Base-by-base conservation (phyloP, 2,113 vertebrate genomes). In the Cygnus atratus region DNA sequence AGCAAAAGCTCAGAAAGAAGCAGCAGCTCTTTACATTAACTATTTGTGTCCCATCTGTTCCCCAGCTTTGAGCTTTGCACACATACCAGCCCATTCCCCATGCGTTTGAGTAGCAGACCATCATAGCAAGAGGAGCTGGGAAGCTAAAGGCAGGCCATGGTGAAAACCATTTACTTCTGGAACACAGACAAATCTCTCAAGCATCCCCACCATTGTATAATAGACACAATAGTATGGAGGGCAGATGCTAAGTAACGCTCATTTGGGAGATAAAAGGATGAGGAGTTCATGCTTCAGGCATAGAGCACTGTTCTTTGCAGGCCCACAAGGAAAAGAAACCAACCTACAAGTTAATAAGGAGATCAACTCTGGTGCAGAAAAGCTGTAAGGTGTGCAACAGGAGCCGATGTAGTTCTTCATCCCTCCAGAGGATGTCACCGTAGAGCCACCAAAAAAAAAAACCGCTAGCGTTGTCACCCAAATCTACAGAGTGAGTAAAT, bases 371-470 rank as follows among this genome's bases (percentile, higher is more conserved):
- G 15, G 44, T 5, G 62, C 71, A 8, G 21, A 13, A 11, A 9
- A 35, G 22, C 15, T 2, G 54, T 41, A 68, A 48, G 33, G 2
- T 22, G 91, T 21, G 5, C 59, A 43, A 8, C 17, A 21, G 57
- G 37, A 92, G 46, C 4, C 8, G 13, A 2, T 93, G 94, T 81
- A 91, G 20, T 97, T 96, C 87, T 70, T 37, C 75, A 46, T 94
- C 55, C 63, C 81, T 92, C 78, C 98, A 95, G 96, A 88, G 93
- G 94, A 97, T 97, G 98, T 97, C 98, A 97, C 4, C 55, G 26
- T 68, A 86, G 92, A 97, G 96, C 95, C 90, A 82, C 85, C 63
- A 10, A 96, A 96, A 82, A 21, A 44, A 44, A 44, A 48, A 80
- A 10, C 67, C 58, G 48, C 78, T 13, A 72, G 65, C 48, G 68